These are phyloP conservation scores for Papilio glaucus DNA, from an alignment of 1,140 invertebrate species.

Conservation along the genomic window DNA sequence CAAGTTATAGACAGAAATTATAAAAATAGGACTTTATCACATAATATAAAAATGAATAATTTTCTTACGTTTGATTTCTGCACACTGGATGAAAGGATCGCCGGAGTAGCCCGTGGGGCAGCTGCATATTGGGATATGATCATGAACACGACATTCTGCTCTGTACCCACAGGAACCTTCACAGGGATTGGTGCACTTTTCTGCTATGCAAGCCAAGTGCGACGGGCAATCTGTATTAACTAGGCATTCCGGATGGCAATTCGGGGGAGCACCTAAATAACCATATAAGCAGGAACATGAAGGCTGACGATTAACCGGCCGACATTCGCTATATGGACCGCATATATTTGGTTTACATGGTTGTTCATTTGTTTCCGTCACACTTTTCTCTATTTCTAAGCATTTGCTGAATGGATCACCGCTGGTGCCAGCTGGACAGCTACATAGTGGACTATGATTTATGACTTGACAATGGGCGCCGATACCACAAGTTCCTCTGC, in stretches of 20 bases:
- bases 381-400: slow-evolving; percentile 81
- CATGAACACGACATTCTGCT: slow-evolving; percentile 90
- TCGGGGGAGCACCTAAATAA: slow-evolving; percentile 90
- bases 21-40: no score
- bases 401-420: slow-evolving; percentile 87
- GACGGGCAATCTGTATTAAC: slow-evolving; percentile 92
- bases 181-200: slow-evolving; percentile 91
- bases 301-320: slow-evolving; percentile 83
- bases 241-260: slow-evolving; percentile 91
- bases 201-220: slow-evolving; percentile 89
- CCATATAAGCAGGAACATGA: slow-evolving; percentile 89
- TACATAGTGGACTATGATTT: slow-evolving; percentile 90
- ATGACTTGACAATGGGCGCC: slow-evolving; percentile 88
- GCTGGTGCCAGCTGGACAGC: slow-evolving; percentile 87
- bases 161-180: slow-evolving; percentile 91
- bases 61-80: slow-evolving; percentile 70
- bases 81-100: slow-evolving; percentile 90
- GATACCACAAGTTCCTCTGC: slow-evolving; percentile 87
- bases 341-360: slow-evolving; percentile 91
- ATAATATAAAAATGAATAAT: slow-evolving; percentile 23
- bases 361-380: slow-evolving; percentile 56
- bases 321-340: slow-evolving; percentile 89
- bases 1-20: no score
- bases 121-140: slow-evolving; percentile 90
- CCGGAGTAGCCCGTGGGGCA: slow-evolving; percentile 89